Conservation (phyloP, 1,140 invertebrate species). For the Araneus ventricosus region DNA sequence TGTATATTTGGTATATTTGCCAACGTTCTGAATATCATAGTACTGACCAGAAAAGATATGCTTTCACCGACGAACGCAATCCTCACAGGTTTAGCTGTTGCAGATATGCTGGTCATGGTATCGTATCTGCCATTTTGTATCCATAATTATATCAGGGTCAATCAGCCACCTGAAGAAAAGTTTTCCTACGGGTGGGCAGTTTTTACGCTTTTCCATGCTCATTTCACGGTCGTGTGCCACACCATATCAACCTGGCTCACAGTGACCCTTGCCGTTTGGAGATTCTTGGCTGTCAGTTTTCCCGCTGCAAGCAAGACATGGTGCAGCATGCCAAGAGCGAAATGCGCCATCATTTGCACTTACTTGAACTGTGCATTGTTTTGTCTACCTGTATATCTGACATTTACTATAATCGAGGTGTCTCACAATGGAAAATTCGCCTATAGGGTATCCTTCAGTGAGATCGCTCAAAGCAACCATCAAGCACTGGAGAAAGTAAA, state of each 20-base stretch:
- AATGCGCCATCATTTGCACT: conserved; percentile 86
- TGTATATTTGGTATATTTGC: conserved; percentile 93
- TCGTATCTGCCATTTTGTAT: conserved; percentile 91
- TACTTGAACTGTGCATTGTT: conserved; percentile 88
- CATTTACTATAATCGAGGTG: conserved; percentile 83
- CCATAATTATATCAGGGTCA: conserved; percentile 84
- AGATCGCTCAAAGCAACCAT: conserved; percentile 83
- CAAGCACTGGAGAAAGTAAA: conserved; percentile 86
- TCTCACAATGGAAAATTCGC: conserved; percentile 87
- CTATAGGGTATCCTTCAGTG: conserved; percentile 82
- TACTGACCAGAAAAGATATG: conserved; percentile 91
- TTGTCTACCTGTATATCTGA: conserved; percentile 83
- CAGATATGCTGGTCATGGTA: conserved; percentile 92
- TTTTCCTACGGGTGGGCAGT: conserved; percentile 89
- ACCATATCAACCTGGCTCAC: conserved; percentile 96
- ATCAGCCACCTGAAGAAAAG: conserved; percentile 80
- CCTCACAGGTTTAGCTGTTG: conserved; percentile 89
- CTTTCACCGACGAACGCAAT: conserved; percentile 91
- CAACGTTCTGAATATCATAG: conserved; percentile 93
- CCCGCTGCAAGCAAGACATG: conserved; percentile 73
- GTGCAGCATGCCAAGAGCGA: conserved; percentile 82
- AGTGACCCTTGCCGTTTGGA: conserved; percentile 93
- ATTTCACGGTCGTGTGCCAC: conserved; percentile 90
- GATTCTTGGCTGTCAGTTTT: conserved; percentile 91
- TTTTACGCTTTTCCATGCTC: conserved; percentile 82